A percentile compares a stretch with the other conserved stretches of the same genome.
phyloP scores from a whole-genome alignment of 2,888 invertebrate species.

The Leptinotarsa haldemani region DNA sequence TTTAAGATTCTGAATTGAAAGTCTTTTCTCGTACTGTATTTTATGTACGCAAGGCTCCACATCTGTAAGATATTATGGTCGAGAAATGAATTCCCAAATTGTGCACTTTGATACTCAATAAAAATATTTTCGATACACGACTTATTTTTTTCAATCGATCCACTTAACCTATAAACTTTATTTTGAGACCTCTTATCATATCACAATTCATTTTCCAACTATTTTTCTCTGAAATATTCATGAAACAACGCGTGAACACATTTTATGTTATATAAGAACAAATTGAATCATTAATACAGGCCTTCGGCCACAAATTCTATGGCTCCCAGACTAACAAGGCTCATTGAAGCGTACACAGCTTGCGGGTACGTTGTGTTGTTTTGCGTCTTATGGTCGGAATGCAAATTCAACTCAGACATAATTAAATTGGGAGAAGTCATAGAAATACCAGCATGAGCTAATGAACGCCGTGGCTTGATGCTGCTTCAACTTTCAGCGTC shows the following conservation, averaged over 20 bases:
- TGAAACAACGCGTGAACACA: neutral
- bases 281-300: neutral
- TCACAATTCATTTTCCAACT: too few species aligned
- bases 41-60: too few species aligned
- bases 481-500: conserved; percentile 16
- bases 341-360: conserved; percentile 13
- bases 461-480: conserved; percentile 6
- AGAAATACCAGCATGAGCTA: conserved; percentile 22
- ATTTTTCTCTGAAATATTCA: too few species aligned
- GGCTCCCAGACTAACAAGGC: neutral
- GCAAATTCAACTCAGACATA: conserved; percentile 13
- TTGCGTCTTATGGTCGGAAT: conserved; percentile 18
- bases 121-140: too few species aligned
- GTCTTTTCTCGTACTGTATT: too few species aligned
- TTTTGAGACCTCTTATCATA: too few species aligned
- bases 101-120: too few species aligned
- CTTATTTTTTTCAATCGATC: too few species aligned
- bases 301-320: neutral
- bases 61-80: too few species aligned
- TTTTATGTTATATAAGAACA: neutral
- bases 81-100: too few species aligned
- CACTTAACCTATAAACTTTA: too few species aligned
- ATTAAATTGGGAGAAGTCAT: conserved; percentile 18
- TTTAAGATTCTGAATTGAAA: too few species aligned
- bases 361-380: conserved; percentile 20